phyloP scores from a whole-genome alignment of 2,888 invertebrate species.

The Lithophane semibrunnea region DNA sequence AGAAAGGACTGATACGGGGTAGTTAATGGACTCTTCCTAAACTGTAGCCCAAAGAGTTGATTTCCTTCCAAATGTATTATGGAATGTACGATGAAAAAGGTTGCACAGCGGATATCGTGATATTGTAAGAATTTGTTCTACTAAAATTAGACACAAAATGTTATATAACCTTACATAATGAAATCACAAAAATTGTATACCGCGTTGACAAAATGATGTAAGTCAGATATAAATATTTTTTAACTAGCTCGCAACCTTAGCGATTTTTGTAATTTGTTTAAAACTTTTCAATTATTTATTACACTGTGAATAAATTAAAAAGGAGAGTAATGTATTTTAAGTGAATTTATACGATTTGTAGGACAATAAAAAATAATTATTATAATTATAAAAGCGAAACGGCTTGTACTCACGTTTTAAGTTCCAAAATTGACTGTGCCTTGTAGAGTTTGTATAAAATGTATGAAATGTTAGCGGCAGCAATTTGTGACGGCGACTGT shows the following conservation, averaged over 20 bases:
- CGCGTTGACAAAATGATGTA: conserved; percentile 46
- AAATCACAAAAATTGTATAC: conserved; percentile 50
- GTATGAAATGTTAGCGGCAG: conserved; percentile 50
- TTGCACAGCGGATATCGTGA: conserved; percentile 62
- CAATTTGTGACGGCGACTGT: conserved; percentile 52
- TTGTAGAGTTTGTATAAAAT: conserved; percentile 49
- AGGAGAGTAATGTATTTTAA: conserved; percentile 64
- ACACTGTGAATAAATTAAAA: conserved; percentile 64
- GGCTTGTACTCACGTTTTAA: conserved; percentile 53
- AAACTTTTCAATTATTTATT: conserved; percentile 67
- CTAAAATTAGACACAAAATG: conserved; percentile 54
- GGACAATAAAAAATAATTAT: conserved; percentile 58
- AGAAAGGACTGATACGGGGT: conserved; percentile 73
- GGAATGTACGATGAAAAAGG: conserved; percentile 60
- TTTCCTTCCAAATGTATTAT: conserved; percentile 68
- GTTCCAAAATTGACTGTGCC: conserved; percentile 62
- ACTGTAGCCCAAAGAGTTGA: conserved; percentile 80
- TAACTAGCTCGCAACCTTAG: conserved; percentile 49
- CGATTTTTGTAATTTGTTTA: conserved; percentile 62
- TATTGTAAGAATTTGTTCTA: conserved; percentile 59
- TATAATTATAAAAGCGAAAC: conserved; percentile 48
- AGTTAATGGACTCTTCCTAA: conserved; percentile 77
- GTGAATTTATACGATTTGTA: conserved; percentile 64
- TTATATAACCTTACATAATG: conserved; percentile 52
- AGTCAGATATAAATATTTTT: conserved; percentile 56